A percentile compares a stretch with the other conserved stretches of the same genome.
Conservation (phyloP, 2,797 vertebrate genomes). For the Leptoclinus maculatus region DNA sequence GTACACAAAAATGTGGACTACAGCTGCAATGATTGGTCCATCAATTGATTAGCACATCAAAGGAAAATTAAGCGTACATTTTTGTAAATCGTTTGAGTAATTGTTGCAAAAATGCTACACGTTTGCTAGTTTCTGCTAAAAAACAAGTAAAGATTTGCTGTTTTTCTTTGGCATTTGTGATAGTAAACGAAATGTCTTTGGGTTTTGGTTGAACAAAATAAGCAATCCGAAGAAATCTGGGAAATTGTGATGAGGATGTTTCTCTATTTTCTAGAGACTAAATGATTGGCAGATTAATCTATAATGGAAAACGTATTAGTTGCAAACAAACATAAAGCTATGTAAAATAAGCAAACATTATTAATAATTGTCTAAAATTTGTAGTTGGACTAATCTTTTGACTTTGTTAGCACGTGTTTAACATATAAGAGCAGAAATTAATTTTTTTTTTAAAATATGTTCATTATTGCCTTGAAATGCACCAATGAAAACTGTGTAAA, state of each 20-base stretch:
- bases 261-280: background rate
- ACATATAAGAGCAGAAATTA: background rate
- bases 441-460: background rate
- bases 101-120: background rate
- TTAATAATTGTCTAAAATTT: background rate
- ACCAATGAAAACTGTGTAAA: slow-evolving; percentile 10
- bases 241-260: background rate
- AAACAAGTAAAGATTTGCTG: background rate
- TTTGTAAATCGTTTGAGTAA: background rate
- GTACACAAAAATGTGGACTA: background rate
- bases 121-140: background rate
- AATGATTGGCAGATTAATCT: background rate
- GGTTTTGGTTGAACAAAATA: slow-evolving; percentile 11
- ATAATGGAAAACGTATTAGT: background rate
- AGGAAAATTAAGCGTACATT: background rate
- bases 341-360: background rate
- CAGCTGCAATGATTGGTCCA: background rate
- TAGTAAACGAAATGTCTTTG: background rate
- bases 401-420: background rate
- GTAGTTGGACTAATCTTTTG: background rate
- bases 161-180: background rate
- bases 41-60: background rate
- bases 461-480: background rate
- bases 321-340: background rate
- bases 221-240: background rate